These are phyloP conservation scores for Psittacula cyanocephala DNA, from an alignment of 2,113 vertebrate species.

Conservation along the genomic window DNA sequence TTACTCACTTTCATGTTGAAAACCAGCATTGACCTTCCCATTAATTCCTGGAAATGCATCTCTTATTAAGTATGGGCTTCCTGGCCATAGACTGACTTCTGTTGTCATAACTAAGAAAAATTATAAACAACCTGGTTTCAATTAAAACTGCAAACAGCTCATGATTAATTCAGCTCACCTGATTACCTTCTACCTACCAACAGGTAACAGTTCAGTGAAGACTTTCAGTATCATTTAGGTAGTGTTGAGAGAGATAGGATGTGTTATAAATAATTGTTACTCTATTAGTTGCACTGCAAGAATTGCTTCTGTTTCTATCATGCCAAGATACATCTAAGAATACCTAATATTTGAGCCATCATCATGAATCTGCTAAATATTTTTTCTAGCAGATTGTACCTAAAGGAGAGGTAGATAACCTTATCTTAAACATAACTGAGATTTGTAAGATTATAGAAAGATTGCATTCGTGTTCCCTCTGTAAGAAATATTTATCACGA, in stretches of 20 bases:
- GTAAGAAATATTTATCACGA: neutral
- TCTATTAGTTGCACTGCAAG: neutral
- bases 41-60: slow-evolving; percentile 77
- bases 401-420: neutral
- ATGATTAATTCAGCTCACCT: neutral
- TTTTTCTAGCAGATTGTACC: neutral
- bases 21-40: slow-evolving; percentile 75
- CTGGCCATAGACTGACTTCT: slow-evolving; percentile 61
- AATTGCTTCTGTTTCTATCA: neutral
- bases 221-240: neutral
- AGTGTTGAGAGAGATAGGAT: neutral
- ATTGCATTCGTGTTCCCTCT: neutral
- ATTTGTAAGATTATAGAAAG: neutral
- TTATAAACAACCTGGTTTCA: neutral
- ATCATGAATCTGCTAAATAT: neutral
- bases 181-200: neutral
- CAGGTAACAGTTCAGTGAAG: neutral
- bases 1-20: slow-evolving; percentile 70
- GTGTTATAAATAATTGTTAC: neutral
- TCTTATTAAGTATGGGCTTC: slow-evolving; percentile 63
- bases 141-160: neutral
- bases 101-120: slow-evolving; percentile 73
- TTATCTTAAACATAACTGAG: neutral
- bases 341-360: neutral
- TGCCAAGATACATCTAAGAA: neutral